Evolutionary conservation across 2,113 vertebrate genomes (phyloP).

Genomic region (Camelus dromedarius): DNA sequence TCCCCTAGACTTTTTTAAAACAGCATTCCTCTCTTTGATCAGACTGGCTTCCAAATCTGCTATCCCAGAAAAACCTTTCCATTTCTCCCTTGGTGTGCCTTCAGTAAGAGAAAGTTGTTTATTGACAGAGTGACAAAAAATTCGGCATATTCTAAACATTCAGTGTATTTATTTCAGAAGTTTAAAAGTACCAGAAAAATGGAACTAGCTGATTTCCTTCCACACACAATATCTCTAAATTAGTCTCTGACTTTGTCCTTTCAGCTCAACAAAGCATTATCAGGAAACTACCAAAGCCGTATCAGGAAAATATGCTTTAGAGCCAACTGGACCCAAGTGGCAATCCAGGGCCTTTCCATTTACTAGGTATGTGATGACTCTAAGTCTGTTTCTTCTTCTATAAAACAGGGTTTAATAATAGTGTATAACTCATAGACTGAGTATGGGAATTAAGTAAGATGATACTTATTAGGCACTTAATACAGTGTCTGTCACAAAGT

Average conservation of each 20-base stretch:
- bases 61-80: not conserved
- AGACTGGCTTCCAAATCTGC: not conserved
- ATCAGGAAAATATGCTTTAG: not conserved
- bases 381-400: not conserved
- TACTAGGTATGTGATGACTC: not conserved
- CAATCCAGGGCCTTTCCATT: not conserved
- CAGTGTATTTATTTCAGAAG: not conserved
- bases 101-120: not conserved
- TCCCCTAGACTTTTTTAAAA: not conserved
- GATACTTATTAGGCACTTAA: not conserved
- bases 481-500: not conserved
- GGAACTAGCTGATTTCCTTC: not conserved
- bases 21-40: not conserved
- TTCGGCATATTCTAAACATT: not conserved
- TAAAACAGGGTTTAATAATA: not conserved
- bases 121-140: not conserved
- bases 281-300: not conserved
- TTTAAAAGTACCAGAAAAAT: not conserved
- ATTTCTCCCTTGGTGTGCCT: not conserved
- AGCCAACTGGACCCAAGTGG: not conserved
- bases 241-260: not conserved
- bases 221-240: not conserved
- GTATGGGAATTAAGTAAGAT: not conserved
- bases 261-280: not conserved
- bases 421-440: not conserved